Percentiles rank a stretch among this genome's conserved stretches.
These are phyloP conservation scores for Drosophila buzzatii DNA, from an alignment of 2,888 invertebrate genomes.

Conservation along the genomic window DNA sequence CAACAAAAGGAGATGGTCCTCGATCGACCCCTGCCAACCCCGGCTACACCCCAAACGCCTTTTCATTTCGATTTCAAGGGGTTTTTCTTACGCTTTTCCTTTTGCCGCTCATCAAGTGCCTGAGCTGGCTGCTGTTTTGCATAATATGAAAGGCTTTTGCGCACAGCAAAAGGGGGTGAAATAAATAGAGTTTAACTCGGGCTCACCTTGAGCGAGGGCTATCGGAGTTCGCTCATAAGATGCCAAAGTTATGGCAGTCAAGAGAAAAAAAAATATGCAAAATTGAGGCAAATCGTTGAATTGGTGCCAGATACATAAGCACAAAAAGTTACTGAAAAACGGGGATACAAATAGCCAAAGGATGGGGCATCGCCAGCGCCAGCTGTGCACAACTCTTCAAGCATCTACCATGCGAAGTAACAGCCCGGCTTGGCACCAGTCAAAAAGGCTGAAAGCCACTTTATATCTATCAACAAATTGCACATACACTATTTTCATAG, in stretches of 20 bases:
- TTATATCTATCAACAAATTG: conserved; percentile 1
- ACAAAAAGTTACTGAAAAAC: background rate
- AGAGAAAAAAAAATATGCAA: conserved; percentile 33
- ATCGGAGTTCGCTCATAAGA: conserved; percentile 38
- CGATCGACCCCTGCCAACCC: conserved; percentile 25
- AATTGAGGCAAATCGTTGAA: conserved; percentile 13
- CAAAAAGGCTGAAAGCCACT: background rate
- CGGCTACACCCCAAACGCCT: conserved; percentile 9
- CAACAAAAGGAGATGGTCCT: conserved; percentile 7
- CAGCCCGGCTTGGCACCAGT: background rate
- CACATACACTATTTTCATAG: background rate
- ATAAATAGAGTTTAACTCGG: conserved; percentile 35
- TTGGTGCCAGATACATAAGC: background rate
- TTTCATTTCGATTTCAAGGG: conserved; percentile 63
- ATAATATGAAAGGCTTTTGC: conserved; percentile 54
- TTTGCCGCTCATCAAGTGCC: conserved; percentile 52
- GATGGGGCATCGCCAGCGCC: background rate
- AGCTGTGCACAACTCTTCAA: conserved; percentile 3
- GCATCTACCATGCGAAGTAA: background rate
- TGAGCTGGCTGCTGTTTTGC: conserved; percentile 59
- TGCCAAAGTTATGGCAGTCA: conserved; percentile 51
- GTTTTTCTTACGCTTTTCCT: conserved; percentile 35
- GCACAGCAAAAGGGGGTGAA: conserved; percentile 7
- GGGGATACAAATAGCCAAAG: conserved; percentile 1
- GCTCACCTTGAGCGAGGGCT: conserved; percentile 35